Evolutionary conservation across 2,888 invertebrate species (phyloP).

Genomic region (Rosalia funebris): DNA sequence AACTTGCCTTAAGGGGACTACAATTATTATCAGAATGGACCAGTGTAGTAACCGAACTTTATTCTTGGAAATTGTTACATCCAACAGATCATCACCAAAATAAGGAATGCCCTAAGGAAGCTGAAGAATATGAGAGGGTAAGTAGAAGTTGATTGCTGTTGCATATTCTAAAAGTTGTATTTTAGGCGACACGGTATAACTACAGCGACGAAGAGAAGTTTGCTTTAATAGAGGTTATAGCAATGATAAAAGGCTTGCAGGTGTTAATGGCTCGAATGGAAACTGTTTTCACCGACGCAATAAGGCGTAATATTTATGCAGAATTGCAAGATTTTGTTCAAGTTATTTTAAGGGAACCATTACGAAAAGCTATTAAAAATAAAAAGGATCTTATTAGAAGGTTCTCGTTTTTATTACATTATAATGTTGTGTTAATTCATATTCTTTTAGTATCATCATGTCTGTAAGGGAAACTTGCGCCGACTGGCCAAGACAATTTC

Average conservation of each 20-base stretch:
- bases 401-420: slow-evolving; percentile 53
- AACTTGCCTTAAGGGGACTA: slow-evolving; percentile 90
- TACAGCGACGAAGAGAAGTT: slow-evolving; percentile 97
- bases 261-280: slow-evolving; percentile 97
- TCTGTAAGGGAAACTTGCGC: slow-evolving; percentile 97
- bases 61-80: slow-evolving; percentile 97
- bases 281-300: slow-evolving; percentile 92
- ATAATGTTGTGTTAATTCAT: slow-evolving; percentile 6
- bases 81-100: slow-evolving; percentile 98
- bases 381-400: slow-evolving; percentile 94
- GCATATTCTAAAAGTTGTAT: slow-evolving; percentile 2
- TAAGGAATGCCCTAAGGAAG: slow-evolving; percentile 92
- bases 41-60: slow-evolving; percentile 93
- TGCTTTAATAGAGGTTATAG: slow-evolving; percentile 97
- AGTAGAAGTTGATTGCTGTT: slow-evolving; percentile 28
- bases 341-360: slow-evolving; percentile 85
- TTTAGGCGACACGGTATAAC: slow-evolving; percentile 82
- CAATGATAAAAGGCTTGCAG: slow-evolving; percentile 98
- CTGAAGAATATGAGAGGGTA: slow-evolving; percentile 97
- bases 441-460: slow-evolving; percentile 83
- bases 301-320: slow-evolving; percentile 91
- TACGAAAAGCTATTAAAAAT: slow-evolving; percentile 96
- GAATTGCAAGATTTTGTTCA: slow-evolving; percentile 98
- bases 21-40: slow-evolving; percentile 97
- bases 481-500: slow-evolving; percentile 93